Base-by-base conservation (phyloP, 2,113 vertebrate genomes). In the Nestor notabilis region DNA sequence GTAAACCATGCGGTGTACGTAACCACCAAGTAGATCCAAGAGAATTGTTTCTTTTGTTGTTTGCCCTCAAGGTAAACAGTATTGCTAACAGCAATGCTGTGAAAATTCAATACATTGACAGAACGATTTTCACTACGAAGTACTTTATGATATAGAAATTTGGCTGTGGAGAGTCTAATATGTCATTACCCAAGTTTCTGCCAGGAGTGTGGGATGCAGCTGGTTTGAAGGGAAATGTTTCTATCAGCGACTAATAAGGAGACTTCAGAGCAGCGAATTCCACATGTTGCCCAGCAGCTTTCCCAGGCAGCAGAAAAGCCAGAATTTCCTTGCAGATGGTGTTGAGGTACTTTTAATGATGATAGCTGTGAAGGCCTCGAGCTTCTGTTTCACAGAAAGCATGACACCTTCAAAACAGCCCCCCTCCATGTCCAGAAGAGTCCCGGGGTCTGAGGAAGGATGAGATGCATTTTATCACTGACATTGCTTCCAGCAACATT, bases 71-170 rank as follows among this genome's bases (percentile, higher is more conserved):
- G 86, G 69, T 84, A 95, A 87, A 82, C 47, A 58, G 31, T 63
- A 91, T 56, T 83, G 87, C 58, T 93, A 85, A 82, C 35, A 92
- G 66, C 68, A 94, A 79, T 4, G 2, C 69, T 87, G 88, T 69
- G 52, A 87, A 92, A 92, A 93, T 91, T 93, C 90, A 87, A 92
- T 96, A 72, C 56, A 93, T 93, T 69, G 95, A 89, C 72, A 75
- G 80, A 95, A 91, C 84, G 90, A 83, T 96, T 94, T 95, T 94
- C 78, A 52, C 63, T 75, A 35, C 64, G n/a, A 90, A 86, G 60
- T 63, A 71, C 72, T 93, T 92, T 76, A 84, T 3, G 13, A 84
- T 39, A 44, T 68, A 68, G 77, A 93, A 87, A 87, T 87, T 69
- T 81, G 37, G 27, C 63, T 91, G 72, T 56, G 21, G 17, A 82